These are phyloP conservation scores for Brachionus angularis DNA, from an alignment of 1,140 invertebrate species.

Conservation along the genomic window DNA sequence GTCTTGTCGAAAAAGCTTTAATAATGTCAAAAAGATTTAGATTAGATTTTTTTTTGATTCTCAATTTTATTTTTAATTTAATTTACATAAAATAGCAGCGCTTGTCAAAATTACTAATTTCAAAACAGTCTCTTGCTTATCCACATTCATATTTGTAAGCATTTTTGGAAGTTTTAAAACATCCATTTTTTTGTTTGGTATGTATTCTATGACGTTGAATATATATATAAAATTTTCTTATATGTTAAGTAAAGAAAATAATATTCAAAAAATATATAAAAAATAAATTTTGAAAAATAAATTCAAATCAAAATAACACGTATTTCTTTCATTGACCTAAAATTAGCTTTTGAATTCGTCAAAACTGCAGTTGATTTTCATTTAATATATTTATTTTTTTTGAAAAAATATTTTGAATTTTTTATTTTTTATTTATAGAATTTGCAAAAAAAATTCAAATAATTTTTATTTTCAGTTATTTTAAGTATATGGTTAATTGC, in stretches of 20 bases:
- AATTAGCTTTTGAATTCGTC: not conserved
- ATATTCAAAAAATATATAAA: too few species aligned
- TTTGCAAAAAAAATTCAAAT: too few species aligned
- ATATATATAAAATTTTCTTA: too few species aligned
- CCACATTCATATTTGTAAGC: constrained; percentile 63
- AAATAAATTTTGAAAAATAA: constrained; percentile 33
- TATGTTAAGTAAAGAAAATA: too few species aligned
- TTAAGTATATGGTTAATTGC: too few species aligned
- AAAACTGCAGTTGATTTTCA: not conserved
- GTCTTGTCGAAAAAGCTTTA: constrained; percentile 78
- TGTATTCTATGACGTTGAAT: too few species aligned
- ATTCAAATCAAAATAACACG: constrained; percentile 24
- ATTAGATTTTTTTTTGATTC: too few species aligned
- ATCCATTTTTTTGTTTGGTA: too few species aligned
- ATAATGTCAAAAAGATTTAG: not conserved
- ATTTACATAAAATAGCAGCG: constrained; percentile 87
- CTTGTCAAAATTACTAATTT: constrained; percentile 84
- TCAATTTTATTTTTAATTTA: not conserved
- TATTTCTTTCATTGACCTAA: constrained; percentile 35
- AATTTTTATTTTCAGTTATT: too few species aligned
- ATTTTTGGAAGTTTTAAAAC: constrained; percentile 46
- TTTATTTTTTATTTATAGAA: too few species aligned
- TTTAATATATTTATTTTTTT: too few species aligned
- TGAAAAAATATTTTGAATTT: too few species aligned
- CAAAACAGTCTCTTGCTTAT: constrained; percentile 89